Percentiles rank a stretch among this genome's conserved stretches.
Evolutionary conservation across 2,113 vertebrate genomes (phyloP).

Genomic region (Raja brachyura): DNA sequence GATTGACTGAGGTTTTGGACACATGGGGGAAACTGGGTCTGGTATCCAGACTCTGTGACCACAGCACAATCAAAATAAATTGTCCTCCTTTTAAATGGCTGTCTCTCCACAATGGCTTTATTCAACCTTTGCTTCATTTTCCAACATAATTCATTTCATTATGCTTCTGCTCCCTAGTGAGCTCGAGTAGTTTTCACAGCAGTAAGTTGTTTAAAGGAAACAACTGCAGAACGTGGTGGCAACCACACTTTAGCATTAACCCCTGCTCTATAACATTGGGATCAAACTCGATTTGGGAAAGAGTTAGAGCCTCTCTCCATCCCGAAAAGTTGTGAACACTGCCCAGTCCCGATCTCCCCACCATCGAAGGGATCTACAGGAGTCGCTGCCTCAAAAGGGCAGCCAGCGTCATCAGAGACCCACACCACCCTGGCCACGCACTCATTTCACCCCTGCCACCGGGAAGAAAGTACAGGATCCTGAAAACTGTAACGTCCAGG

Average conservation of each 20-base stretch:
- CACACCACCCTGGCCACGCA: no score
- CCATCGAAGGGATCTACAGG: no score
- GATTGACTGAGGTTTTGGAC: background rate
- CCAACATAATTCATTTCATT: background rate
- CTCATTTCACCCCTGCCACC: no score
- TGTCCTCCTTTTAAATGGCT: background rate
- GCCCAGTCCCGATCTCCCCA: no score
- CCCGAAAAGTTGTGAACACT: no score
- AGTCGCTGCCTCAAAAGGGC: no score
- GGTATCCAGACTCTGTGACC: background rate
- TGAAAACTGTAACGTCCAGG: no score
- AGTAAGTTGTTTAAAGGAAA: background rate
- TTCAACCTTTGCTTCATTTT: background rate
- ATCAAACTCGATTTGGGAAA: background rate
- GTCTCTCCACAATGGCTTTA: background rate
- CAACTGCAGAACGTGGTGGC: background rate
- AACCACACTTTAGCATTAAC: background rate
- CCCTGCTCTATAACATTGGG: background rate
- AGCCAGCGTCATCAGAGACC: no score
- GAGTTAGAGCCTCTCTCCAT: no score
- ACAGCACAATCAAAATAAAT: background rate
- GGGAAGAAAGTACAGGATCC: no score
- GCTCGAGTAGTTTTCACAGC: background rate
- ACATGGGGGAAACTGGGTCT: background rate
- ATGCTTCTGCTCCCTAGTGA: background rate